Evolutionary conservation across 2,888 invertebrate species (phyloP).

Genomic region (Siphlonurus alternatus): DNA sequence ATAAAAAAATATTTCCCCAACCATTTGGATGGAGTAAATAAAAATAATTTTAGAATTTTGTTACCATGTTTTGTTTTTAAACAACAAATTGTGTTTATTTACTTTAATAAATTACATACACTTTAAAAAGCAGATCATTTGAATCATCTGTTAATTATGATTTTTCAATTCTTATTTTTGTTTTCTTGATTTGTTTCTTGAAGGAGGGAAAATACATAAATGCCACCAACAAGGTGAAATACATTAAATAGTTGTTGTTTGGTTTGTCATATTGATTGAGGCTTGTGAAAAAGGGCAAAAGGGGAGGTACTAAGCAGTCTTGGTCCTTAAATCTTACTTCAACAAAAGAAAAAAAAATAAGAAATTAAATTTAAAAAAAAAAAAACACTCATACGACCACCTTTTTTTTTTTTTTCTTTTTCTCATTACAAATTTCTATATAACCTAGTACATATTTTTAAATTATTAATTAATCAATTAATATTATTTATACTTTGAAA

Average conservation of each 20-base stretch:
- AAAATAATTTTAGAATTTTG: too few relatives aligned
- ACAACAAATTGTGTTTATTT: too few relatives aligned
- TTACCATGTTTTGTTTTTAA: too few relatives aligned
- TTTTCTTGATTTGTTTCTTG: neutral
- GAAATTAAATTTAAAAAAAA: neutral
- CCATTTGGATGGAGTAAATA: too few relatives aligned
- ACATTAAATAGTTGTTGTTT: neutral
- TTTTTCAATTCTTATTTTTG: neutral
- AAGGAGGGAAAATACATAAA: neutral
- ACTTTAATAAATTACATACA: neutral
- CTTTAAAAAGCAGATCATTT: neutral
- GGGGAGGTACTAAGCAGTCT: neutral
- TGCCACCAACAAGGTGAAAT: neutral
- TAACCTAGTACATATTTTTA: neutral
- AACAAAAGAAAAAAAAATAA: neutral
- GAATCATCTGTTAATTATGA: neutral
- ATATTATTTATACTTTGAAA: neutral
- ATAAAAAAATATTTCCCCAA: too few relatives aligned
- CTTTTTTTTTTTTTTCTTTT: too few relatives aligned
- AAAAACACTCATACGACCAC: neutral
- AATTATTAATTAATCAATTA: neutral
- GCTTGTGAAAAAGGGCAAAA: neutral
- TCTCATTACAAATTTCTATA: neutral
- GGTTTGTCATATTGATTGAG: neutral
- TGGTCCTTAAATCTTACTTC: neutral